Evolutionary conservation across 2,797 vertebrate genomes (phyloP), one percentile per base, ranked within the genome.

Genomic region (Helostoma temminkii): DNA sequence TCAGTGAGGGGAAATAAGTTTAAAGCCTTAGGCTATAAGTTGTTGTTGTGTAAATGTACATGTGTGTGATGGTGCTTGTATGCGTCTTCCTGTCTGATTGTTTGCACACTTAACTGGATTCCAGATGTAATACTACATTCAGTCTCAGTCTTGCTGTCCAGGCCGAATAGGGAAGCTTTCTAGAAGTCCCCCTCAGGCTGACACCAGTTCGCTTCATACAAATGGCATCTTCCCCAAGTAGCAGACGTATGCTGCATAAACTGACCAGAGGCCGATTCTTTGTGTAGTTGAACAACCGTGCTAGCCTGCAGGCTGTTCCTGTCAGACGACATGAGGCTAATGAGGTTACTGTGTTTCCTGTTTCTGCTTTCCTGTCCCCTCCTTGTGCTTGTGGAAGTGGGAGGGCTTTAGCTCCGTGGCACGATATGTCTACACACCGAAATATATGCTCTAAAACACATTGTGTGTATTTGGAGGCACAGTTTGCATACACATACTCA

Each of bases 291-390:
- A 41, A 48, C 48, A 43, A 46, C 57, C 76, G 75, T 73, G 66
- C 39, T 37, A 50, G 83, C 85, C 86, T 85, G 81, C 84, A 85
- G 87, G 90, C 84, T 72, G 80, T 89, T 91, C 88, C 86, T 91
- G 85, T 86, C 86, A 87, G 84, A 86, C 77, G n/a, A 79, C 75
- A 66, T 11, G n/a, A 56, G 83, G 83, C 79, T 92, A 92, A 91
- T 88, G 86, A 89, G 90, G 86, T 91, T 90, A 81, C 85, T 73
- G 67, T 53, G 64, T 73, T 89, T 91, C 89, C 89, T 87, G 83
- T 82, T 91, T 81, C 74, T 68, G 82, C 71, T 75, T 89, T 90
- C 85, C 88, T 89, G 82, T 82, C 66, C 63, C 63, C 63, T 74
- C 66, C 63, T 67, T 22, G 41, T 74, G 60, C 82, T 61, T 74